These are phyloP conservation scores for Sarcophaga variegata DNA, from an alignment of 2,888 invertebrate genomes.

Conservation along the genomic window DNA sequence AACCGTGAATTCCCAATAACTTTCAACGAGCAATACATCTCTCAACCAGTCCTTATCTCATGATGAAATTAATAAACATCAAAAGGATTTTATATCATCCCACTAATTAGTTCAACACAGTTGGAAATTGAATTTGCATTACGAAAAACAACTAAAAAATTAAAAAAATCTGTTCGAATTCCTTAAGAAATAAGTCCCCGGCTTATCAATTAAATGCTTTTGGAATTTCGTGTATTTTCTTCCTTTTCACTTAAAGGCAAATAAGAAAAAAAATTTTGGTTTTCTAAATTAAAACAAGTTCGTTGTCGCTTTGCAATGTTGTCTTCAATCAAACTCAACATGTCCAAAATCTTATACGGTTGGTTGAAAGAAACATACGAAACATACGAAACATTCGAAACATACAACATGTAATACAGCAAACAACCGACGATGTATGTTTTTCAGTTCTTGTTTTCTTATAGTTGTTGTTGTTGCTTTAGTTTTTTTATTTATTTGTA, in stretches of 20 bases:
- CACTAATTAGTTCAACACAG: conserved; percentile 46
- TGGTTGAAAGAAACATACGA: conserved; percentile 25
- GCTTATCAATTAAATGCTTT: conserved; percentile 46
- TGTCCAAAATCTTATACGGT: conserved; percentile 50
- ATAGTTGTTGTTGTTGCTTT: conserved; percentile 41
- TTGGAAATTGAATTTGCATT: conserved; percentile 2
- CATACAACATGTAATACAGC: conserved; percentile 13
- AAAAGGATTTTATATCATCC: not conserved
- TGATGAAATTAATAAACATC: not conserved
- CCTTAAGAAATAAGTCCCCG: not conserved
- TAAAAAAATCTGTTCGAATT: not conserved
- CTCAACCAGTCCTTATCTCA: not conserved
- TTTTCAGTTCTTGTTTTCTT: conserved; percentile 33
- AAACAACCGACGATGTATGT: not conserved
- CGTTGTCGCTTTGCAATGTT: conserved; percentile 36
- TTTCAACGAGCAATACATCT: no score
- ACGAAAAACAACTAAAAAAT: not conserved
- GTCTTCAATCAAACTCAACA: conserved; percentile 63
- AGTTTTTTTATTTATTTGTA: no score
- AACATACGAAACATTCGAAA: conserved; percentile 2
- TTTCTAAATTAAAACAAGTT: conserved; percentile 56
- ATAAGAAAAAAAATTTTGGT: not conserved
- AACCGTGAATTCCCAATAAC: no score
- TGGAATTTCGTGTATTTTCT: conserved; percentile 14
- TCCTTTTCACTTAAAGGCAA: not conserved